Conservation (phyloP, 37 sponge, comb jelly and placozoan species). For the Halichondria panicea region DNA sequence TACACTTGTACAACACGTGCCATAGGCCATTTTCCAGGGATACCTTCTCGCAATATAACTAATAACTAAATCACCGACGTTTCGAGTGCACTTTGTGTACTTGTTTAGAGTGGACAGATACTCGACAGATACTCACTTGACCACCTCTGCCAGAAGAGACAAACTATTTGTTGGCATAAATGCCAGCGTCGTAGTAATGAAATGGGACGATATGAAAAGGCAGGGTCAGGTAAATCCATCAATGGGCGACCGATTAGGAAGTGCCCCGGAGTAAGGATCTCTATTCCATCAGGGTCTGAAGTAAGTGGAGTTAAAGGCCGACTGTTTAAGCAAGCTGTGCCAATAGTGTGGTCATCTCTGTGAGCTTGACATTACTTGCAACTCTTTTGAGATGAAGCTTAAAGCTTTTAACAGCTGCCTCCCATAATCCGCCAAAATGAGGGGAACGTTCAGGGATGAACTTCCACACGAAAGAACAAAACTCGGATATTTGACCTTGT, state of each 20-base stretch:
- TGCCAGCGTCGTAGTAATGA: slow-evolving; percentile 22
- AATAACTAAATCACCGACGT: not conserved
- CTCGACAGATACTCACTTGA: slow-evolving; percentile 14
- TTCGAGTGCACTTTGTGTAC: not conserved
- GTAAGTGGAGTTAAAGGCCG: slow-evolving; percentile 19
- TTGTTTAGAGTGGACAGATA: not conserved
- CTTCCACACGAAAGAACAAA: no score
- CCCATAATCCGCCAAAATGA: no score
- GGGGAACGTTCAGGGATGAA: no score
- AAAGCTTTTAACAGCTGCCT: no score
- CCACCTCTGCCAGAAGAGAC: slow-evolving; percentile 24
- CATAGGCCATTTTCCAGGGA: slow-evolving; percentile 2
- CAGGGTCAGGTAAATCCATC: not conserved
- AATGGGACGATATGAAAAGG: slow-evolving; percentile 1
- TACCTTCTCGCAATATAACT: slow-evolving; percentile 2
- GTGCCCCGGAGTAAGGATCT: no score
- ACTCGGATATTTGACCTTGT: no score
- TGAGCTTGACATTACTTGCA: no score
- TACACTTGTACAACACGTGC: not conserved
- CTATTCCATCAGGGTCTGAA: no score
- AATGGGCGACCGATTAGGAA: slow-evolving; percentile 12
- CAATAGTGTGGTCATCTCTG: no score
- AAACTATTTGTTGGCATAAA: slow-evolving; percentile 17
- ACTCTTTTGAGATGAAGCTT: not conserved
- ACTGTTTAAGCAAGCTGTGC: slow-evolving; percentile 26